Percentiles rank a stretch among this genome's conserved stretches.
Evolutionary conservation across 2,113 vertebrate species (phyloP).

Genomic region (Zeus faber): DNA sequence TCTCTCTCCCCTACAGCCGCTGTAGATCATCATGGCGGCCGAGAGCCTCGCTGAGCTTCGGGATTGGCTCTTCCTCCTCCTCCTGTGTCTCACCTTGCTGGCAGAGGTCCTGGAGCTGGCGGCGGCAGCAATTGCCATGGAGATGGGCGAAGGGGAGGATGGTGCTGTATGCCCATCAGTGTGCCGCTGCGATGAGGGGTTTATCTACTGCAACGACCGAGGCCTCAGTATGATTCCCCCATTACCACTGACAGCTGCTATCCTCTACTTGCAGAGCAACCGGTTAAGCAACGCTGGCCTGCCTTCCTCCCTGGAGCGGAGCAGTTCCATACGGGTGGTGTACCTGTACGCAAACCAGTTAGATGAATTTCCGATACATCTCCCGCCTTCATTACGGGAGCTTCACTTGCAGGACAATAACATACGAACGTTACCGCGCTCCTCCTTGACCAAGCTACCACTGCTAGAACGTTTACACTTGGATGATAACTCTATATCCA

Average conservation of each 20-base stretch:
- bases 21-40: conserved; percentile 72
- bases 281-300: conserved; percentile 86
- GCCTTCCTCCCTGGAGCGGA: conserved; percentile 77
- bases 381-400: conserved; percentile 86
- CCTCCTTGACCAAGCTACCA: conserved; percentile 83
- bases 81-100: conserved; percentile 87
- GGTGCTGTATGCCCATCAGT: conserved; percentile 81
- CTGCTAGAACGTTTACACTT: conserved; percentile 91
- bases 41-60: conserved; percentile 84
- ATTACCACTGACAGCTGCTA: conserved; percentile 83
- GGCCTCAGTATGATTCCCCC: conserved; percentile 85
- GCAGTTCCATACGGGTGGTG: conserved; percentile 81
- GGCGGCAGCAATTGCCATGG: conserved; percentile 74
- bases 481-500: conserved; percentile 95
- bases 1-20: conserved; percentile 44
- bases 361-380: conserved; percentile 86
- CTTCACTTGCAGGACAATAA: conserved; percentile 97
- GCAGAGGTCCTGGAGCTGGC: conserved; percentile 85
- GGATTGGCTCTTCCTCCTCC: conserved; percentile 88
- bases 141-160: conserved; percentile 74
- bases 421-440: conserved; percentile 83
- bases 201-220: conserved; percentile 95
- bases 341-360: conserved; percentile 92
- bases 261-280: conserved; percentile 96
- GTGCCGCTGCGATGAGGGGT: conserved; percentile 89